Conservation (phyloP, 2,888 invertebrate species). For the Leptura quadrifasciata region DNA sequence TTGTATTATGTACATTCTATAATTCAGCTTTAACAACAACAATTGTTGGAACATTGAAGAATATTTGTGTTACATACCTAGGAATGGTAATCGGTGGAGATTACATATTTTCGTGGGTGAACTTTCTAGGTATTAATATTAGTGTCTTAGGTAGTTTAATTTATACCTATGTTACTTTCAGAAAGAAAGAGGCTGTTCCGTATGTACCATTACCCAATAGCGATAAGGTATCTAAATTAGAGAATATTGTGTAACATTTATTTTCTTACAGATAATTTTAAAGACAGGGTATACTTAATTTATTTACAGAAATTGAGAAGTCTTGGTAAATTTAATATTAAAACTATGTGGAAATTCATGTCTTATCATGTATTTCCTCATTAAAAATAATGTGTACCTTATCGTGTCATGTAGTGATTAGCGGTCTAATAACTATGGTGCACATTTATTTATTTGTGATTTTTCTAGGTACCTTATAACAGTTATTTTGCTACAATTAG, state of each 20-base stretch:
- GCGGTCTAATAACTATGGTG: background rate
- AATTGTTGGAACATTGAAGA: constrained; percentile 98
- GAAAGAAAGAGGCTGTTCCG: constrained; percentile 75
- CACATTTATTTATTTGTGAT: background rate
- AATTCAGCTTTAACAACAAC: constrained; percentile 99
- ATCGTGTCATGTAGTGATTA: background rate
- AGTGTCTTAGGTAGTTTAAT: constrained; percentile 91
- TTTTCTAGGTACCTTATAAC: background rate
- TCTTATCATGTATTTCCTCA: background rate
- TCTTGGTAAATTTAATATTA: background rate
- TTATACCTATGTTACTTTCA: constrained; percentile 92
- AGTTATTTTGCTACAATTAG: background rate
- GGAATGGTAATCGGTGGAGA: constrained; percentile 99
- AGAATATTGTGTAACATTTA: constrained; percentile 72
- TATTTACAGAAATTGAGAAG: background rate
- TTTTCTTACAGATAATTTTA: constrained; percentile 26
- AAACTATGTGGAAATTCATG: background rate
- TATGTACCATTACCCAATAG: constrained; percentile 66
- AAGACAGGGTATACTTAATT: constrained; percentile 22
- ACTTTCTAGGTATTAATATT: constrained; percentile 97
- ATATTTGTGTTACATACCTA: constrained; percentile 96
- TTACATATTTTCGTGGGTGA: constrained; percentile 94
- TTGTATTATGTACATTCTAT: constrained; percentile 95
- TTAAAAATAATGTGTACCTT: background rate
- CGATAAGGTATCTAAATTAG: constrained; percentile 68